A percentile compares a stretch with the other conserved stretches of the same genome.
These are phyloP conservation scores for Artibeus jamaicensis DNA, from an alignment of 2,797 vertebrate species.

Conservation along the genomic window DNA sequence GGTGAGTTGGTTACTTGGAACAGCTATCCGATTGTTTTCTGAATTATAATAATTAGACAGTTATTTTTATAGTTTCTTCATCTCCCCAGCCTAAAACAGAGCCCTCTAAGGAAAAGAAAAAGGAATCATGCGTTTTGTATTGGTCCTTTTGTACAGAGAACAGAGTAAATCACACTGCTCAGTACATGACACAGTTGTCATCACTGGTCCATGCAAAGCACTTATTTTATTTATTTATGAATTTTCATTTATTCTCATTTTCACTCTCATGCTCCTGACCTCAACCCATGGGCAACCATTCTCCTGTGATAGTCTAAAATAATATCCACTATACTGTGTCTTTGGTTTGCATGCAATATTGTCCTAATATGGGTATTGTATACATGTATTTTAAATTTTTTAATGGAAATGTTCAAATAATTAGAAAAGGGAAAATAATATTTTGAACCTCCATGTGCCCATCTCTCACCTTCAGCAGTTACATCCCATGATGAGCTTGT, in stretches of 20 bases:
- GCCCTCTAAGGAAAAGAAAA: neutral
- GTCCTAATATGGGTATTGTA: neutral
- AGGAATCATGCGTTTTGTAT: neutral
- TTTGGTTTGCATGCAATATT: neutral
- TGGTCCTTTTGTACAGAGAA: neutral
- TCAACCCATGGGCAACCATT: neutral
- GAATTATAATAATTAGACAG: conserved; percentile 27
- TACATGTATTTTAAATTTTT: neutral
- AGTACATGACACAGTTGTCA: neutral
- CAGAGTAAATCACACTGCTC: neutral
- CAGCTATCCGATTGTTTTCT: conserved; percentile 35
- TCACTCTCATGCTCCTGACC: neutral
- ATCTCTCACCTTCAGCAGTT: neutral
- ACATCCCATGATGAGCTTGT: neutral
- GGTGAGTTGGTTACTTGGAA: conserved; percentile 5
- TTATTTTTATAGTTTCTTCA: conserved; percentile 34
- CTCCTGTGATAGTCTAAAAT: neutral
- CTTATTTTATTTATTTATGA: neutral
- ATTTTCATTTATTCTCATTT: conserved; percentile 24
- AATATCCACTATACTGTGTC: neutral
- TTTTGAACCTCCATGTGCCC: neutral
- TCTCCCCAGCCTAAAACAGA: neutral
- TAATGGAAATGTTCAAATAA: neutral
- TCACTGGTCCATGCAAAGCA: neutral
- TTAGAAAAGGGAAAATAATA: neutral